Evolutionary conservation across 2,113 vertebrate genomes (phyloP).

Genomic region (Coptodon rendalli): DNA sequence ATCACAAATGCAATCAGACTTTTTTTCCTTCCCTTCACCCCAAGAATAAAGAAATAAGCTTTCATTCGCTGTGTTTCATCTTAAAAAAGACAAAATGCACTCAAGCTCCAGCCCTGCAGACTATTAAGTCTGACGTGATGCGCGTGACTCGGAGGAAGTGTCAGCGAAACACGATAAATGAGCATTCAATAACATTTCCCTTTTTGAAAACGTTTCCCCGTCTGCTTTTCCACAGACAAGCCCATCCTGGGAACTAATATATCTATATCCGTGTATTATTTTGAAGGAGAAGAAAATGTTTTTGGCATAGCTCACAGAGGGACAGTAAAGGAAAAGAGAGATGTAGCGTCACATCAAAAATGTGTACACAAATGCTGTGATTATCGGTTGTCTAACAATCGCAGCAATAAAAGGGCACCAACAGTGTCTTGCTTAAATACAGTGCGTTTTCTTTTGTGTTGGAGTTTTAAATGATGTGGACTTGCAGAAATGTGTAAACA

Average conservation of each 20-base stretch:
- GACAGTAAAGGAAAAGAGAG: not conserved
- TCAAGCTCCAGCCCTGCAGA: constrained; percentile 17
- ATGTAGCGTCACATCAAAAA: not conserved
- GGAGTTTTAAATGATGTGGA: not conserved
- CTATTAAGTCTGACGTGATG: constrained; percentile 28
- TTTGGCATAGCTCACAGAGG: not conserved
- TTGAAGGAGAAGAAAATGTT: not conserved
- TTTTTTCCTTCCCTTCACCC: fast-evolving
- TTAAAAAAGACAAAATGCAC: not conserved
- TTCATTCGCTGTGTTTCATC: constrained; percentile 1
- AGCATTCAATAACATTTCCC: constrained; percentile 12
- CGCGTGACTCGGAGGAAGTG: not conserved
- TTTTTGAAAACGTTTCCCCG: not conserved
- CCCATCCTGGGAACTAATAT: not conserved
- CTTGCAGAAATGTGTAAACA: not conserved
- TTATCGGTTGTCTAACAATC: not conserved
- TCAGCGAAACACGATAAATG: constrained; percentile 41
- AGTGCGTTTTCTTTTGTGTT: not conserved
- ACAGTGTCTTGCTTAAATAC: not conserved
- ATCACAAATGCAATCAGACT: constrained; percentile 51
- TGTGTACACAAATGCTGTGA: not conserved
- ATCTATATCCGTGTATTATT: not conserved
- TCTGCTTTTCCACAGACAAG: not conserved
- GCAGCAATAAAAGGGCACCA: not conserved
- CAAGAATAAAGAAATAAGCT: not conserved